Base-by-base conservation (phyloP, 1,140 invertebrate genomes). In the Hycleus cichorii region DNA sequence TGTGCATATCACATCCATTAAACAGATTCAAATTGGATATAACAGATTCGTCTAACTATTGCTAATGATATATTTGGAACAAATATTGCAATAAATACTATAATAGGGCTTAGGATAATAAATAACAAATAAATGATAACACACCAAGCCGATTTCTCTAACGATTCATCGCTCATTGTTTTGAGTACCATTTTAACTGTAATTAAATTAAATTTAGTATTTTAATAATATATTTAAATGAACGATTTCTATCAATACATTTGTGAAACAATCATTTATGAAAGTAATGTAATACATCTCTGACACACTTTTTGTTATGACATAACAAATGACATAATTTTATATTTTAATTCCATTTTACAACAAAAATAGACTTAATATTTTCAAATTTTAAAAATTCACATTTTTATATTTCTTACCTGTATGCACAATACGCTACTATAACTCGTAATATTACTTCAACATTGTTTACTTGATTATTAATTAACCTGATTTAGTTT, bases 131-230 rank as follows among this genome's bases (percentile, higher is more conserved):
- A 53, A 8, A 53, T 26, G 6, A 53, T 40, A 12, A 53, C 44
- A 46, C 38, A 27, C 51, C 51, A 53, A 10, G 45, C 3, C 24
- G 12, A 53, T 53, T 46, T 53, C 39, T 27, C 12, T 6, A 45
- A 45, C 11, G 51, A 24, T 42, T 53, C 51, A 53, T 53, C 51
- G 39, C 46, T 46, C 51, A 53, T 53, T 53, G 42, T 45, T 53
- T 11, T 53, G 3, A 45, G 18, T 11, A 53, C 18, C 51, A 53
- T 53, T 26, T 11, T 45, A 18, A 27, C 51, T 53, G 51, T 12
- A 53, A 53, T 32, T 4, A 25, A 11, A 18, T 47, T 11, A 9
- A 47, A 47, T 48, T 18, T 18, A 18, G 18, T 18, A 18, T 18
- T 18, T 18, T 18, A 18, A 18, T 18, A 18, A 18, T 18, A 18